Conservation (phyloP, 2,113 vertebrate genomes). For the Telmatochromis bifrenatus region DNA sequence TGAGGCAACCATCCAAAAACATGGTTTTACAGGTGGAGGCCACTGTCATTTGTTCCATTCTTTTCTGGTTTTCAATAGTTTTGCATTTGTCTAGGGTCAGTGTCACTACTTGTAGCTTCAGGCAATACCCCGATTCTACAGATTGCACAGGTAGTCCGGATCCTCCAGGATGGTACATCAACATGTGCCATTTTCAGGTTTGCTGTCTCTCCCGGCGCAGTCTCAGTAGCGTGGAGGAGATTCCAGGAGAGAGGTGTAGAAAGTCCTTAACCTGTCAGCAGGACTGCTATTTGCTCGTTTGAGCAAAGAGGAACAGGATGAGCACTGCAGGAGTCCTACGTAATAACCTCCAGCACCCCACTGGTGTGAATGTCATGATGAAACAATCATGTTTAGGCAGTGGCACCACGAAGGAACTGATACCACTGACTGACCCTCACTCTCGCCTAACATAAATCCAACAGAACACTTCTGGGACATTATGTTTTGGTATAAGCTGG, state of each 20-base stretch:
- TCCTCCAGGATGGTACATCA: background rate
- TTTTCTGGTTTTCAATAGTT: background rate
- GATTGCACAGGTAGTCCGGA: background rate
- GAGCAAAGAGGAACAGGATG: background rate
- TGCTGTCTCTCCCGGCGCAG: background rate
- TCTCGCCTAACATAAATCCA: background rate
- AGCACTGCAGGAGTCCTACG: background rate
- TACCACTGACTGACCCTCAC: background rate
- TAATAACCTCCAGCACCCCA: background rate
- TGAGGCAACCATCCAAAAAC: background rate
- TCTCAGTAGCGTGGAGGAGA: background rate
- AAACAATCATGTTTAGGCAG: background rate
- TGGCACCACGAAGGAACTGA: background rate
- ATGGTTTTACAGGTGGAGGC: background rate
- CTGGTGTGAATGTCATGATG: background rate
- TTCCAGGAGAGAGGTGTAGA: background rate
- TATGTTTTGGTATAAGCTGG: background rate
- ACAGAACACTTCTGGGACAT: background rate
- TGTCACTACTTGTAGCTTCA: background rate
- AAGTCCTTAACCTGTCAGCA: background rate
- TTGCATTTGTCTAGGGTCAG: background rate
- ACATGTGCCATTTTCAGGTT: background rate
- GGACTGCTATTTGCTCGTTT: background rate
- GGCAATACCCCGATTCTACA: accelerated
- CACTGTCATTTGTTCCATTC: background rate